These are phyloP conservation scores for Phacellophora camtschatica DNA, from an alignment of 30 jellyfish, hydroid and myxozoan species.

Conservation along the genomic window DNA sequence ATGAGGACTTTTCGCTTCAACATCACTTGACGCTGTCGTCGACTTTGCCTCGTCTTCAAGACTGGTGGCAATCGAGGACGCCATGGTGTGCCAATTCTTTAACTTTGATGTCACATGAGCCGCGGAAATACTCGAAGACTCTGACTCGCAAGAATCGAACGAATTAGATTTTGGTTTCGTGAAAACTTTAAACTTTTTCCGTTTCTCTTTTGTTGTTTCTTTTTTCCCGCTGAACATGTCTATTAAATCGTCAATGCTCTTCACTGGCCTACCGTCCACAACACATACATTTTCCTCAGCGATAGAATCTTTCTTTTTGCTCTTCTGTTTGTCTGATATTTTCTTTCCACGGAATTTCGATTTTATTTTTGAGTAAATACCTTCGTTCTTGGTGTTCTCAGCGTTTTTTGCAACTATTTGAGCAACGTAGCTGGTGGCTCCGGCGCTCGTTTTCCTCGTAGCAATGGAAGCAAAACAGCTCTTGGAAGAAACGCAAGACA, in stretches of 20 bases:
- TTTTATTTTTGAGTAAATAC: slow-evolving; percentile 23
- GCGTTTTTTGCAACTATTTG: neutral
- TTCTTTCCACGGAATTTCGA: slow-evolving; percentile 48
- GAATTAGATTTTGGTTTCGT: slow-evolving; percentile 42
- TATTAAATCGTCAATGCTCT: slow-evolving; percentile 39
- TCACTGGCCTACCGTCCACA: neutral
- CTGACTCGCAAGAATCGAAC: slow-evolving; percentile 37
- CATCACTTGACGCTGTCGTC: slow-evolving; percentile 32
- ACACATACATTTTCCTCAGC: neutral
- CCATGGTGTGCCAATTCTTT: slow-evolving; percentile 50
- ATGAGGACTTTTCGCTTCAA: neutral
- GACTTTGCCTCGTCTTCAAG: slow-evolving; percentile 45
- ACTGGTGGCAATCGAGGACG: slow-evolving; percentile 47
- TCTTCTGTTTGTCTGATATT: neutral
- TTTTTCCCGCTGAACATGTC: slow-evolving; percentile 13
- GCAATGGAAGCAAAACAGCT: slow-evolving; percentile 53
- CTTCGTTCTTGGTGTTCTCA: neutral
- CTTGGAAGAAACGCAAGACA: slow-evolving; percentile 51
- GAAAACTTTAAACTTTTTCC: neutral
- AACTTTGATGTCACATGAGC: slow-evolving; percentile 46
- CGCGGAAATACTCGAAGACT: slow-evolving; percentile 10
- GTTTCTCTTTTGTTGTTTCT: slow-evolving; percentile 8
- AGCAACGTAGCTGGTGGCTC: neutral
- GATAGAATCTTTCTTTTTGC: neutral
- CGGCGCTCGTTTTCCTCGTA: neutral